phyloP scores from a whole-genome alignment of 2,888 invertebrate species.

The Apamea epomidion region DNA sequence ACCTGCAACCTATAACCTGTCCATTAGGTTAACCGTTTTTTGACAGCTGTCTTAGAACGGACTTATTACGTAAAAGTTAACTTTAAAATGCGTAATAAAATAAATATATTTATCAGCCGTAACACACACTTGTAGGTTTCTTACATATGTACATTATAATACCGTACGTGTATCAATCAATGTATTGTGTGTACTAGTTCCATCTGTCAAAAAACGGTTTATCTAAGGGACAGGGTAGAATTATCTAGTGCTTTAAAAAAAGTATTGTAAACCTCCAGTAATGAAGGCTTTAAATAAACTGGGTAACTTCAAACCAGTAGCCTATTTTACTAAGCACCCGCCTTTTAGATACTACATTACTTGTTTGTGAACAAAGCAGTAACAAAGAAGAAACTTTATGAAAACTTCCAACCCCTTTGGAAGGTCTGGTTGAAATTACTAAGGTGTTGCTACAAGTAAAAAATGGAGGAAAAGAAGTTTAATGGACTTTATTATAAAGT shows the following conservation, averaged over 20 bases:
- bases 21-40: too few species aligned
- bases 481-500: slow-evolving; percentile 3
- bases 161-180: too few species aligned
- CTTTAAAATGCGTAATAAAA: too few species aligned
- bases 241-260: not conserved
- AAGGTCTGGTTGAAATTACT: slow-evolving; percentile 45
- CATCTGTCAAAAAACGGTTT: too few species aligned
- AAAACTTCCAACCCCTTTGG: slow-evolving; percentile 44
- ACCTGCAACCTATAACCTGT: not conserved
- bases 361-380: slow-evolving; percentile 49
- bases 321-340: slow-evolving; percentile 11
- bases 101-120: too few species aligned
- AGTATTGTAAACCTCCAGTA: not conserved
- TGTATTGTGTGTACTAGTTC: too few species aligned
- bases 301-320: slow-evolving; percentile 6
- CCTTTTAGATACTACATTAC: slow-evolving; percentile 9
- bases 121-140: too few species aligned
- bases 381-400: slow-evolving; percentile 42
- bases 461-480: slow-evolving; percentile 27
- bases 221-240: too few species aligned
- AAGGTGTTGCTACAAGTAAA: slow-evolving; percentile 29
- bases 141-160: too few species aligned
- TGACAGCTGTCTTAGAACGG: too few species aligned
- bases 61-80: too few species aligned
- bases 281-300: slow-evolving; percentile 15